Evolutionary conservation across 2,797 vertebrate genomes (phyloP).

Genomic region (Sebastes jordani): DNA sequence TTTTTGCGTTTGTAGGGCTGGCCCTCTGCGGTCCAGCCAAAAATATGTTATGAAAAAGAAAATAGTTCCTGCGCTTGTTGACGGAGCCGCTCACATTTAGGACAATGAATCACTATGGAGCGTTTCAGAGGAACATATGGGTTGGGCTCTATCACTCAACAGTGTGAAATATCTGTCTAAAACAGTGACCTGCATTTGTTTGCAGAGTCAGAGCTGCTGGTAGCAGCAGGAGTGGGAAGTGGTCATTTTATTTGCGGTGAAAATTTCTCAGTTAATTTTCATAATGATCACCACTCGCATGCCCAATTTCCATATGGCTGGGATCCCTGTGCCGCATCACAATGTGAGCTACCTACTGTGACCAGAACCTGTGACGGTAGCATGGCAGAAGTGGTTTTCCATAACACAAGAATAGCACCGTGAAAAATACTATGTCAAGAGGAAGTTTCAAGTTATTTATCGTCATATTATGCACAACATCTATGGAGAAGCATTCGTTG

Average conservation of each 20-base stretch:
- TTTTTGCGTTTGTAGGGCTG: too few relatives aligned
- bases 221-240: neutral
- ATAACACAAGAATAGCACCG: neutral
- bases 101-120: neutral
- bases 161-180: neutral
- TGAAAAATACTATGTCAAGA: neutral
- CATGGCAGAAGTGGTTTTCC: neutral
- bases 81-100: neutral
- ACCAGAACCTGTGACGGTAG: neutral
- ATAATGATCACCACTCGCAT: conserved; percentile 14
- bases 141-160: conserved; percentile 3
- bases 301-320: conserved; percentile 12
- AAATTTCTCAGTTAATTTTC: conserved; percentile 30
- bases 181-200: neutral
- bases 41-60: neutral
- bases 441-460: neutral
- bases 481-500: neutral
- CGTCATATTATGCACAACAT: neutral
- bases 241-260: conserved; percentile 1
- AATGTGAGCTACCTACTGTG: neutral
- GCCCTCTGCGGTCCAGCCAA: too few relatives aligned
- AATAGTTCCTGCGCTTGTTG: neutral
- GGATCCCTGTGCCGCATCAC: neutral
- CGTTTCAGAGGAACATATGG: neutral
- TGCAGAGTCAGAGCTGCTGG: neutral